Conservation (phyloP, 2,113 vertebrate genomes). For the Rhinogobius similis region DNA sequence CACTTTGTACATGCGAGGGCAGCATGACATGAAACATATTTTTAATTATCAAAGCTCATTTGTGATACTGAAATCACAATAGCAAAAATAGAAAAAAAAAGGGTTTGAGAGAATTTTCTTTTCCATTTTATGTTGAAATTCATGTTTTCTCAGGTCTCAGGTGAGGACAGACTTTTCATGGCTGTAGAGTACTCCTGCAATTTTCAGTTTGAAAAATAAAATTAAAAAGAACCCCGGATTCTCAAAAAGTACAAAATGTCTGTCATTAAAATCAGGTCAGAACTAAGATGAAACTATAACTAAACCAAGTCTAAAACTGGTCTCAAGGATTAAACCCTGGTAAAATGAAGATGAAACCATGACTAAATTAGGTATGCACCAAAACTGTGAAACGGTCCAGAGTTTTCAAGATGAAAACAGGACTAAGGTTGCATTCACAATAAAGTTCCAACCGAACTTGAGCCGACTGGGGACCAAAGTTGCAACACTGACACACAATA, state of each 20-base stretch:
- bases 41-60: conserved; percentile 1
- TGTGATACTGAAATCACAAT: background rate
- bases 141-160: background rate
- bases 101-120: background rate
- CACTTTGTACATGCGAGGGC: background rate
- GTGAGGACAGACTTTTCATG: background rate
- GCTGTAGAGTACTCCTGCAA: background rate
- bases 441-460: no score
- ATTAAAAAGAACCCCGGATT: background rate
- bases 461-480: no score
- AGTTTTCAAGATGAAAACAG: background rate
- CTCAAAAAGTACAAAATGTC: background rate
- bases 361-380: no score
- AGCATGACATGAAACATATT: conserved; percentile 3
- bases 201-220: background rate
- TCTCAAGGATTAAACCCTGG: no score
- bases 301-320: background rate
- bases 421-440: no score
- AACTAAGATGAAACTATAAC: no score
- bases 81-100: background rate
- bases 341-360: no score
- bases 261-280: background rate
- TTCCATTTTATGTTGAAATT: background rate
- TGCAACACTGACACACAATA: no score
- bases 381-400: no score